Evolutionary conservation across 2,113 vertebrate species (phyloP), one percentile per base, ranked within the genome.

Genomic region (Beaufortia kweichowensis): DNA sequence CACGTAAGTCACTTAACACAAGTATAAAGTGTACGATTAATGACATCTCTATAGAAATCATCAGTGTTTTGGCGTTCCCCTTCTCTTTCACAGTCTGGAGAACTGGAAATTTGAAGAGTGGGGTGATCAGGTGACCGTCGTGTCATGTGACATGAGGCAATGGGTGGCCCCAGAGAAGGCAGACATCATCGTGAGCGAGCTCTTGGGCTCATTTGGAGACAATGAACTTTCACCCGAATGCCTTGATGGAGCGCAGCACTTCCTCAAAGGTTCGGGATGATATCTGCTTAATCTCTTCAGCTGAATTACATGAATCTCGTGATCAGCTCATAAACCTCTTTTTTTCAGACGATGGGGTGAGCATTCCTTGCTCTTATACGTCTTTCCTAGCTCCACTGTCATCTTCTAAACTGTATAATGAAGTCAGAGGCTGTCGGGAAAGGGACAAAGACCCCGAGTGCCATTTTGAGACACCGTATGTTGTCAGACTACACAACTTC

Each of bases 21-120:
- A 53, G n/a, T 19, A n/a, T 8, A 8, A 17, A 9, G 41, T 46
- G 12, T 53, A 53, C 5, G 9, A 8, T 53, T n/a, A 2, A 9
- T 17, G 48, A 53, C n/a, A 53, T 53, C n/a, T 60, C 29, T 53
- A 2, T 53, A 24, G 1, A 28, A 29, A 4, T 31, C 12, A 6
- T 8, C 31, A 35, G 14, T 9, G 19, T 5, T 33, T 53, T 39
- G 11, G 26, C 31, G 3, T 48, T 59, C 4, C 19, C 31, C 19
- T 28, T 46, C 10, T 14, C 29, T 24, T 61, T 75, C 67, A 46
- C 83, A 97, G 95, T 80, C 83, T 97, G 60, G 94, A 96, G 86
- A 96, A 96, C 78, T 96, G 95, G 95, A 94, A 94, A 73, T 96
- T 94, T 79, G 95, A 97, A 84, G 95, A 96, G 88, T 97, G 95